A percentile compares a stretch with the other conserved stretches of the same genome.
Evolutionary conservation across 2,113 vertebrate species (phyloP).

Genomic region (Jaculus jaculus): DNA sequence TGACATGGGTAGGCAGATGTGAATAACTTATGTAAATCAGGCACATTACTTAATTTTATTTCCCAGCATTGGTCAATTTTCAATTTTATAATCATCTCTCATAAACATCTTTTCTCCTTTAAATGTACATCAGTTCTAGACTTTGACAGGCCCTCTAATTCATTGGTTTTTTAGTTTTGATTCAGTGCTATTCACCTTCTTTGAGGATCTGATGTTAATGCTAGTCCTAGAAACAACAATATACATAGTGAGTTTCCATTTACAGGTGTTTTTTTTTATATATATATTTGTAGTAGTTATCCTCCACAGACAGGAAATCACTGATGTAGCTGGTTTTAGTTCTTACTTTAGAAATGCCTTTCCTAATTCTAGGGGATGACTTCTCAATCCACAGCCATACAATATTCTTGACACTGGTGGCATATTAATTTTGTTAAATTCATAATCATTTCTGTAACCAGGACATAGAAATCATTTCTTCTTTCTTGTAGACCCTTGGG

Average conservation of each 20-base stretch:
- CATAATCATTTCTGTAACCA: background rate
- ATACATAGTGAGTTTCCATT: background rate
- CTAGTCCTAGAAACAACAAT: background rate
- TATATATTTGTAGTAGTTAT: background rate
- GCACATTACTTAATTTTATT: background rate
- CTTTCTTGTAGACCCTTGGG: background rate
- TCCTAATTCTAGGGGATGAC: background rate
- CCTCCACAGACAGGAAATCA: background rate
- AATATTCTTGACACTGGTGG: background rate
- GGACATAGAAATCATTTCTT: background rate
- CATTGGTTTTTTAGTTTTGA: background rate
- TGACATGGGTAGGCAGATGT: background rate
- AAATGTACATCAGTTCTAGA: background rate
- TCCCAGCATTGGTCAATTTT: background rate
- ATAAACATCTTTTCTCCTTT: background rate
- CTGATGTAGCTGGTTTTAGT: background rate
- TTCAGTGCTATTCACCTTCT: background rate
- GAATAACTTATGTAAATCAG: background rate
- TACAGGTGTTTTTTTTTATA: background rate
- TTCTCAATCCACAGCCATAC: background rate
- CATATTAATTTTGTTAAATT: background rate
- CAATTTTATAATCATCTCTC: background rate
- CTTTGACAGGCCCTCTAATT: background rate
- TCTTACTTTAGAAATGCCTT: background rate
- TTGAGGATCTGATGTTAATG: background rate